Conservation (phyloP, 2,113 vertebrate species). For the Jacana jacana region DNA sequence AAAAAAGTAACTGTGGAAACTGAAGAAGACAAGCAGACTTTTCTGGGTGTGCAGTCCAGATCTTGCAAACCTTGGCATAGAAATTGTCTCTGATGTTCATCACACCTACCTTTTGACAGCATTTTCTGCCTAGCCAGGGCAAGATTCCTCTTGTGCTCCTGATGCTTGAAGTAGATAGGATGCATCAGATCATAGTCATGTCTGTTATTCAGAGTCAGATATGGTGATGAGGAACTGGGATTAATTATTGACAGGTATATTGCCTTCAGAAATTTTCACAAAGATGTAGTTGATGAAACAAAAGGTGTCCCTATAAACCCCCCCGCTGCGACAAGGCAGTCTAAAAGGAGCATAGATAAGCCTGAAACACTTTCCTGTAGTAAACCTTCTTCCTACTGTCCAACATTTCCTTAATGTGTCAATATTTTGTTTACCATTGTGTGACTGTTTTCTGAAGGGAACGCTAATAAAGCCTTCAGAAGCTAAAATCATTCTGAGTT, state of each 20-base stretch:
- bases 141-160: not conserved
- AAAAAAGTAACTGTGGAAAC: not conserved
- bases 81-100: not conserved
- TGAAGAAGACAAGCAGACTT: not conserved
- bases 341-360: not conserved
- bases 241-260: not conserved
- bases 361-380: not conserved
- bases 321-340: not conserved
- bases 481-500: not conserved
- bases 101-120: not conserved
- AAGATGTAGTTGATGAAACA: not conserved
- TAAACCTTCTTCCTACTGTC: constrained; percentile 10
- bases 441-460: not conserved
- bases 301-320: not conserved
- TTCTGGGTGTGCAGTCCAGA: not conserved
- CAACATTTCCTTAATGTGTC: constrained; percentile 17
- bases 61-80: not conserved
- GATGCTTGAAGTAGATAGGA: not conserved
- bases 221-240: not conserved
- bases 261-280: not conserved
- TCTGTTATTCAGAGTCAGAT: not conserved
- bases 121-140: not conserved
- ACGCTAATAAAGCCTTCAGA: constrained; percentile 3
- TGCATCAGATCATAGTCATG: not conserved
- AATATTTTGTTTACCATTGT: constrained; percentile 3